Base-by-base conservation (phyloP, 1,140 invertebrate genomes). In the Heliconius nattereri region DNA sequence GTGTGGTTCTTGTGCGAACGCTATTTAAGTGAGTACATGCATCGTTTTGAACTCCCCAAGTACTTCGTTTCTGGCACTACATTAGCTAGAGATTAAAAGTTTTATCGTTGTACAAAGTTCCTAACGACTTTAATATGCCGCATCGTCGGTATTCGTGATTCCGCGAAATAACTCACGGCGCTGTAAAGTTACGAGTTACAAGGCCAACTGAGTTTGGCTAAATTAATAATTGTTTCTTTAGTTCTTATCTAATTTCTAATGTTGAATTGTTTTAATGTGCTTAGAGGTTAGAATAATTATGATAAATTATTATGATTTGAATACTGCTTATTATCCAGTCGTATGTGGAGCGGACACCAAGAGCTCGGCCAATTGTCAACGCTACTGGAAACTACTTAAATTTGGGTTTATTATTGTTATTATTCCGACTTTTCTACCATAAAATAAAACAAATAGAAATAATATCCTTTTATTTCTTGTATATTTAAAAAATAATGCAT, bases 1-100 rank as follows among this genome's bases (percentile, higher is more conserved):
- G 2, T 40, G 23, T 7, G 54, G n/a, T 26, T 16, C 72, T 71
- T 71, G 16, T 73, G 78, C 57, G 70, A 49, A 79, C 78, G 16
- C 23, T 79, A 75, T 45, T 66, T 29, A 26, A 66, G 23, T 66
- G 29, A 66, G 60, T 2, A 66, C 75, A 71, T 77, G 70, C 66
- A 77, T 71, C 60, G 40, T 71, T 52, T 77, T 77, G 75, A 77
- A 77, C 37, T 73, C n/a, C 79, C 35, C 73, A 72, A 80, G 76
- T 76, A 80, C 77, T 80, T 70, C 71, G 79, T 80, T 76, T 57
- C 75, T 80, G 75, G 26, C 78, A 80, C 79, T 80, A 80, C 79
- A 80, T 80, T 80, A 80, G 45, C n/a, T 49, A 52, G 7, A 78
- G 76, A 78, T 78, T 78, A 78, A 54, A 78, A 78, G 76, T 78